These are phyloP conservation scores for Steinernema feltiae DNA, from an alignment of 1,140 invertebrate genomes.

Conservation along the genomic window DNA sequence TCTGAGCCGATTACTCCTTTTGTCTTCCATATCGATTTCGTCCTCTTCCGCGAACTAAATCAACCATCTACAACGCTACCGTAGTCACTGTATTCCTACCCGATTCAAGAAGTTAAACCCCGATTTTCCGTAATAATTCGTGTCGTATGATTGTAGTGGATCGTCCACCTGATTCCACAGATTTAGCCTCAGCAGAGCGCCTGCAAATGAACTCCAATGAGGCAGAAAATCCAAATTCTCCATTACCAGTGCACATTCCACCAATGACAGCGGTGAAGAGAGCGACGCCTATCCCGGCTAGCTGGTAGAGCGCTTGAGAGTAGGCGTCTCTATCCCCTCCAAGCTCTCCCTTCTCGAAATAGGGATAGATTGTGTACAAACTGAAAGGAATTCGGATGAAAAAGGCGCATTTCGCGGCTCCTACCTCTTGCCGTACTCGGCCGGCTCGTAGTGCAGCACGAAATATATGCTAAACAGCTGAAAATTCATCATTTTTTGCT, in stretches of 20 bases:
- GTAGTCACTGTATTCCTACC: conserved; percentile 25
- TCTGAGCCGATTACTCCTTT: not conserved
- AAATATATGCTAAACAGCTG: conserved; percentile 51
- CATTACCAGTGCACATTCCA: conserved; percentile 73
- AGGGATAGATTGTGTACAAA: conserved; percentile 62
- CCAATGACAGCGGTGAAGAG: conserved; percentile 68
- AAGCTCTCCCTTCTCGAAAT: conserved; percentile 59
- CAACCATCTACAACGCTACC: not conserved
- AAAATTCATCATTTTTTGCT: conserved; percentile 10
- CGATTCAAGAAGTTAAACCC: conserved; percentile 51
- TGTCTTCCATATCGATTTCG: not conserved
- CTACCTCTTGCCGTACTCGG: conserved; percentile 55
- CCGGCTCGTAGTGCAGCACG: conserved; percentile 47
- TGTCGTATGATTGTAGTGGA: conserved; percentile 46
- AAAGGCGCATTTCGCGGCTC: no score
- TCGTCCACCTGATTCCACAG: conserved; percentile 48
- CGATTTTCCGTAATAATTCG: conserved; percentile 52
- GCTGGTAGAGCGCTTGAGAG: conserved; percentile 73
- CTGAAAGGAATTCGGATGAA: no score
- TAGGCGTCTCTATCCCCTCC: conserved; percentile 63
- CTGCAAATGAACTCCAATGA: conserved; percentile 31
- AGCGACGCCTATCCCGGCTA: conserved; percentile 69
- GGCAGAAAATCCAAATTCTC: conserved; percentile 14
- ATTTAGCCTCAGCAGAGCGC: conserved; percentile 42
- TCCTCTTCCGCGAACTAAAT: not conserved